Base-by-base conservation (phyloP, 1,140 invertebrate species). In the Ladona fulva region DNA sequence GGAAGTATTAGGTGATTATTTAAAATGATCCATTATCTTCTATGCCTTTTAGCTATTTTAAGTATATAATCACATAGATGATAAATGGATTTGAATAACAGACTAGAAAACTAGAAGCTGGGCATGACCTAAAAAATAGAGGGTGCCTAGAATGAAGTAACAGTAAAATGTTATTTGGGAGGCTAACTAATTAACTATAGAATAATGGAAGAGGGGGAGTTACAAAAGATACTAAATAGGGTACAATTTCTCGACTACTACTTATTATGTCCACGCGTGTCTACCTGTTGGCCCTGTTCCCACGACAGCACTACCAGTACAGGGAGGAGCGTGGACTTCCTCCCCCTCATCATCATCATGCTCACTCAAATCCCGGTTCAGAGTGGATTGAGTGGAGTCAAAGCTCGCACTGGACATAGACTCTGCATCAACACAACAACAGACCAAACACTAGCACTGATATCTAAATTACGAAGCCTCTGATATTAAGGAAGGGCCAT, bases 341-440 rank as follows among this genome's bases (percentile, higher is more conserved):
- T 22, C 52, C 52, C n/a, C 12, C 14, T 66, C 52, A 66, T 66
- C 52, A 66, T 66, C 52, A 66, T 66, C 75, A 37, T 76, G 75
- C 25, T 80, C 78, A 59, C 81, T 80, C 77, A 81, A 74, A 16
- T 80, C 78, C 29, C 81, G 74, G 19, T 78, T 77, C 24, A 81
- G 44, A 78, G 74, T 52, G 22, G 76, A 76, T 24, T 73, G 73
- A 74, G 77, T 66, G n/a, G 79, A 77, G 10, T 78, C 76, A n/a
- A 76, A 37, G 75, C 79, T 79, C 24, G 76, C 77, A 73, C 79
- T 80, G 24, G 79, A 80, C 6, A 79, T 29, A 25, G 79, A 80
- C 66, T 74, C 79, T 74, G 79, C 74, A 73, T 74, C 29, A 37
- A 77, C 78, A 77, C 24, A 77, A 42, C 42, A 77, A 42, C 42